phyloP scores from a whole-genome alignment of 2,113 vertebrate genomes.

The Eidolon helvum region DNA sequence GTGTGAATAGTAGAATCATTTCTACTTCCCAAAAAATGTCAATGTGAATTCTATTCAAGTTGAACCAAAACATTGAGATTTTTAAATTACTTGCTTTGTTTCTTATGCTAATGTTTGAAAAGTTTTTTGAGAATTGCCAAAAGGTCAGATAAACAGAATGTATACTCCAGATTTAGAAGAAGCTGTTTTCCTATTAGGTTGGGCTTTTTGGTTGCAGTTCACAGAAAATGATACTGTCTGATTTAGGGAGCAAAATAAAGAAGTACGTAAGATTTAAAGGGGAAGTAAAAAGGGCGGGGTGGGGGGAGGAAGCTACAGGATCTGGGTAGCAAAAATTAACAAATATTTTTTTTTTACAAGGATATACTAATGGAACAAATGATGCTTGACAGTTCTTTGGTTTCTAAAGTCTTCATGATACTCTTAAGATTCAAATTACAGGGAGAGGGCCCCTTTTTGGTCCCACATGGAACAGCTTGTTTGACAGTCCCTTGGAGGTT shows the following conservation, averaged over 20 bases:
- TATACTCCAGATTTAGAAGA: neutral
- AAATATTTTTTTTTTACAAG: neutral
- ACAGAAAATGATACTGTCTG: neutral
- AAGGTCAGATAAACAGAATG: neutral
- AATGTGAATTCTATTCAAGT: slow-evolving; percentile 10
- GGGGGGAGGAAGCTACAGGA: neutral
- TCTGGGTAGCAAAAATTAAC: neutral
- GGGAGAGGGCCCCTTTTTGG: neutral
- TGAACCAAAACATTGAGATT: slow-evolving; percentile 19
- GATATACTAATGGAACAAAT: neutral
- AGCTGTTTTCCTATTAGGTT: neutral
- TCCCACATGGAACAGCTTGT: neutral
- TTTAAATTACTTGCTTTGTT: neutral
- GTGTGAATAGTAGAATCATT: slow-evolving; percentile 25
- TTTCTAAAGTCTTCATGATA: neutral
- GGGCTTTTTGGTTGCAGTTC: neutral
- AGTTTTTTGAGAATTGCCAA: slow-evolving; percentile 28
- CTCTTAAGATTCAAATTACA: neutral
- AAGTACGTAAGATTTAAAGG: neutral
- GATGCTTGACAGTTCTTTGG: neutral
- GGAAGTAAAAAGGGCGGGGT: neutral
- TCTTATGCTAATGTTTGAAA: neutral
- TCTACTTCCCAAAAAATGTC: slow-evolving; percentile 11
- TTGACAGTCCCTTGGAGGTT: neutral
- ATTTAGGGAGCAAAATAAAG: neutral